phyloP scores from a whole-genome alignment of 2,113 vertebrate species.

The Ranitomeya imitator region DNA sequence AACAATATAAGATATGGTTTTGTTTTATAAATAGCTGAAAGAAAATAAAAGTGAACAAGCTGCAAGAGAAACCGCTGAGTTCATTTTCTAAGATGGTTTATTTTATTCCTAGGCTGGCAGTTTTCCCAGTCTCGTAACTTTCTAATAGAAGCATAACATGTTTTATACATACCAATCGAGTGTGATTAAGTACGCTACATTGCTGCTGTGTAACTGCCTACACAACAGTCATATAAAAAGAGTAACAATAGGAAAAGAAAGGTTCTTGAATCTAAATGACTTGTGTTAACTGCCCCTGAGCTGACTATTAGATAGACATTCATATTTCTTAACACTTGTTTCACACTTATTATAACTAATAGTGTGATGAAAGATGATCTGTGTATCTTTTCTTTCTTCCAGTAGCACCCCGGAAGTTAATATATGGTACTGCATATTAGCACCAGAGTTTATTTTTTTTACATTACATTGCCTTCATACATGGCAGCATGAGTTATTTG shows the following conservation, averaged over 20 bases:
- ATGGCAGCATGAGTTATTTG: too few species aligned
- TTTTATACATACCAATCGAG: conserved; percentile 45
- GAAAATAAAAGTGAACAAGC: neutral
- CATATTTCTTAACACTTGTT: neutral
- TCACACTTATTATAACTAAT: neutral
- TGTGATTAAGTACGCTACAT: conserved; percentile 29
- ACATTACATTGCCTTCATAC: neutral
- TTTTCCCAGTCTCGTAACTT: conserved; percentile 38
- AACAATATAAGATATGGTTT: neutral
- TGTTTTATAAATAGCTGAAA: conserved; percentile 27
- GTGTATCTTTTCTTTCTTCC: neutral
- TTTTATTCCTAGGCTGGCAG: conserved; percentile 32
- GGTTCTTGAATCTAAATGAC: conserved; percentile 29
- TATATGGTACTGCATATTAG: neutral
- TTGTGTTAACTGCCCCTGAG: neutral
- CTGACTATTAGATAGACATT: neutral
- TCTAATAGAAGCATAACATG: conserved; percentile 44
- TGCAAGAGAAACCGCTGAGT: conserved; percentile 33
- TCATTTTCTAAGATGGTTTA: conserved; percentile 34
- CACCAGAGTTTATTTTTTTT: neutral
- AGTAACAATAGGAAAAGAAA: conserved; percentile 8
- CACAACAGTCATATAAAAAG: conserved; percentile 14
- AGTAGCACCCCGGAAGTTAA: neutral
- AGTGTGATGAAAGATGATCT: neutral
- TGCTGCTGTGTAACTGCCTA: neutral